phyloP scores from a whole-genome alignment of 2,888 invertebrate genomes.

The Amaurobius ferox region DNA sequence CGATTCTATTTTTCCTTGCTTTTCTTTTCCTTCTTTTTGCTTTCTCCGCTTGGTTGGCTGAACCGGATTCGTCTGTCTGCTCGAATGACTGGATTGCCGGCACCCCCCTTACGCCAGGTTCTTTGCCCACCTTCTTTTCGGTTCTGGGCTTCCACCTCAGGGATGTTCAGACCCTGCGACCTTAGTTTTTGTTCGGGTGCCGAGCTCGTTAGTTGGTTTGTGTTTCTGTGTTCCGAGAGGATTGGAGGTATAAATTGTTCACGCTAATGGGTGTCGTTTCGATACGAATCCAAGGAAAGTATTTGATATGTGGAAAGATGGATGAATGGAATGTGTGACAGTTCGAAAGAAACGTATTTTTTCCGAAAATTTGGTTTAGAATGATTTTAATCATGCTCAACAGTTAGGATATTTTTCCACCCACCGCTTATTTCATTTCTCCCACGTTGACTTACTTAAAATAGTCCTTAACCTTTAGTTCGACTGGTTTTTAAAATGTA shows the following conservation, averaged over 20 bases:
- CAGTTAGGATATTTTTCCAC: too few species aligned
- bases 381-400: too few species aligned
- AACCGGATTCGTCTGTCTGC: slow-evolving; percentile 71
- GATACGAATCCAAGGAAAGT: background rate
- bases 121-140: background rate
- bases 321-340: too few species aligned
- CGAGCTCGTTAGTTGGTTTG: background rate
- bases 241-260: background rate
- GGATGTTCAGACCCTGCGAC: slow-evolving; percentile 4
- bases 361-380: too few species aligned
- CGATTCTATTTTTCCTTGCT: slow-evolving; percentile 32
- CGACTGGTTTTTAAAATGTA: too few species aligned
- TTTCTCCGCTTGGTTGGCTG: slow-evolving; percentile 61
- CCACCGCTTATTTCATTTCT: too few species aligned
- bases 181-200: slow-evolving; percentile 9
- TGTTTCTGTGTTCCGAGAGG: background rate
- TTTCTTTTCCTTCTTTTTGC: slow-evolving; percentile 21
- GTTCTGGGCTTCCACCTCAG: background rate
- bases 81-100: slow-evolving; percentile 65
- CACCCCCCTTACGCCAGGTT: background rate
- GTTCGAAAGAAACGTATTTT: too few species aligned
- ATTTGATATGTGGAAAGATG: too few species aligned
- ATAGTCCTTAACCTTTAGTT: too few species aligned
- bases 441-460: too few species aligned
- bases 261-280: background rate